Base-by-base conservation (phyloP, 2,888 invertebrate species). In the Automeris io region DNA sequence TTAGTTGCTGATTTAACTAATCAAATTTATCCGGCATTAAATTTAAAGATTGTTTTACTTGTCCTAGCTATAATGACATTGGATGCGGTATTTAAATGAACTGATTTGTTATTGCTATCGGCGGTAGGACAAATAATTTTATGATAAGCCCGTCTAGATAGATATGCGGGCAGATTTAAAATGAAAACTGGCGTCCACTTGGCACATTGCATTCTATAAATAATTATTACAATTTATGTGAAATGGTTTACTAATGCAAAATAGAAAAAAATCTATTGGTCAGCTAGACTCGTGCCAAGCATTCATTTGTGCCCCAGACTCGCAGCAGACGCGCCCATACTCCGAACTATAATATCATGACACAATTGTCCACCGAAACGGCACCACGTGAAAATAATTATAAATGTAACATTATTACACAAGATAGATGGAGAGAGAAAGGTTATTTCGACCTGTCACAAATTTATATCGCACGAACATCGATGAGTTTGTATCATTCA, bases 321-420 rank as follows among this genome's bases (percentile, higher is more conserved):
- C 42, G 46, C 48, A 50, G 57, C 52, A 70, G 68, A 69, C 69
- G 49, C 50, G 46, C 49, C 51, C 47, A 52, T 53, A 47, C 39
- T 35, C 41, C 42, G 41, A 42, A 41, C 41, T 43, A 51, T 47
- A 50, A 54, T 48, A 63, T 53, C 37, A 45, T 53, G 39, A 49
- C 47, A 43, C 44, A 51, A 36, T n/a, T 41, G 33, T 34, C 40
- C 36, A 35, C 39, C 40, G 42, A 47, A 51, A 38, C 37, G 39
- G 42, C 40, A 52, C 43, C 40, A 47, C 41, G 47, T 43, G 5
- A 57, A 48, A 60, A 59, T 61, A 52, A 60, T 61, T 61, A 58
- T 49, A 57, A 53, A 53, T 47, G 42, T 56, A 51, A 58, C 49
- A 59, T 45, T 62, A 62, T 55, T 53, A n/a, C n/a, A n/a, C n/a